Conservation (phyloP, 1,140 invertebrate genomes). For the Leptinotarsa undecemlineata region DNA sequence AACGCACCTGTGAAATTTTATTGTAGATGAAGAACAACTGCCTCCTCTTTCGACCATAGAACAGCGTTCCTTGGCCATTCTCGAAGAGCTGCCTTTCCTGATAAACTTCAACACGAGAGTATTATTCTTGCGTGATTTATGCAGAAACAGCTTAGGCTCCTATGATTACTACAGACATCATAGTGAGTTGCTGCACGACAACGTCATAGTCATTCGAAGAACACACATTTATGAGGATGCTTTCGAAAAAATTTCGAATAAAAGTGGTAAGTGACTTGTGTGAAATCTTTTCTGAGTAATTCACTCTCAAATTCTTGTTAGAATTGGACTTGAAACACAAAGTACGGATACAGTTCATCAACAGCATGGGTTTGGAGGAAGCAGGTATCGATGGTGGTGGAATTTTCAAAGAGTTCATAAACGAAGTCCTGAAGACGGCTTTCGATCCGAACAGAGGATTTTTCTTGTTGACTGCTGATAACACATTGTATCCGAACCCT, state of each 20-base stretch:
- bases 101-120: conserved; percentile 89
- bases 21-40: conserved; percentile 64
- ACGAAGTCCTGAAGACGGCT: conserved; percentile 88
- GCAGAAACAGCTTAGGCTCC: conserved; percentile 48
- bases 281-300: neutral
- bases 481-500: conserved; percentile 94
- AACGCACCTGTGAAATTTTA: conserved; percentile 1
- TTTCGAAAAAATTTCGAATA: conserved; percentile 88
- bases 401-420: conserved; percentile 89
- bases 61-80: conserved; percentile 81
- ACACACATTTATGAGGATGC: conserved; percentile 97
- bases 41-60: conserved; percentile 88
- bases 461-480: conserved; percentile 89
- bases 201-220: conserved; percentile 73
- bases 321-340: conserved; percentile 85
- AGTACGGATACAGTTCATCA: conserved; percentile 88
- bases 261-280: conserved; percentile 74
- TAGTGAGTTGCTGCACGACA: conserved; percentile 46
- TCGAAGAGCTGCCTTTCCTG: conserved; percentile 92
- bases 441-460: conserved; percentile 97
- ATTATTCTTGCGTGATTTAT: conserved; percentile 78
- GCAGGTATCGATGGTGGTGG: conserved; percentile 96
- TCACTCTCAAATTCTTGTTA: conserved; percentile 49
- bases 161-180: conserved; percentile 45
- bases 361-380: conserved; percentile 87